A percentile compares a stretch with the other conserved stretches of the same genome.
Evolutionary conservation across 2,888 invertebrate genomes (phyloP).

Genomic region (Diloba caeruleocephala): DNA sequence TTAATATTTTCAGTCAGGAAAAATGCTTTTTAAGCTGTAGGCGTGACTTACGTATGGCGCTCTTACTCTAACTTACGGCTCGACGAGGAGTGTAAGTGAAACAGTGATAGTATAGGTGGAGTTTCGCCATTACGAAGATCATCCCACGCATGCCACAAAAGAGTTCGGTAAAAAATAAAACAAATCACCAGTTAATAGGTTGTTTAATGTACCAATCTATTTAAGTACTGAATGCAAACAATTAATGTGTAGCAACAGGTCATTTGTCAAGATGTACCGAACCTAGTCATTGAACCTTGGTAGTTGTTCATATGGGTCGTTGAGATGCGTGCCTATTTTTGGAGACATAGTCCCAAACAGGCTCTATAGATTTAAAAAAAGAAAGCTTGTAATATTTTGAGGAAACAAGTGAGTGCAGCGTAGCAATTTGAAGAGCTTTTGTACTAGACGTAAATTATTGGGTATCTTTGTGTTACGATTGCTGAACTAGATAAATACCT

Average conservation of each 20-base stretch:
- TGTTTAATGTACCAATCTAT: conserved; percentile 63
- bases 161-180: conserved; percentile 67
- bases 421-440: too few relatives aligned
- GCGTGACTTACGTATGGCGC: conserved; percentile 39
- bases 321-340: conserved; percentile 10
- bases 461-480: too few relatives aligned
- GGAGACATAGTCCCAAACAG: conserved; percentile 7
- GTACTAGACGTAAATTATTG: too few relatives aligned
- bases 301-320: conserved; percentile 14
- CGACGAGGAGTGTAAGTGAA: conserved; percentile 49
- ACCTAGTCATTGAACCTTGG: conserved; percentile 18
- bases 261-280: conserved; percentile 49
- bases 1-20: conserved; percentile 40
- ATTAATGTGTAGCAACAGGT: conserved; percentile 45
- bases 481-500: too few relatives aligned
- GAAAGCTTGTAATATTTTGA: background rate
- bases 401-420: too few relatives aligned
- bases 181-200: conserved; percentile 70
- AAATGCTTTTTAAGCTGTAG: conserved; percentile 55
- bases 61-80: conserved; percentile 49
- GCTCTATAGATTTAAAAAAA: background rate
- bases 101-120: conserved; percentile 67
- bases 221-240: conserved; percentile 56
- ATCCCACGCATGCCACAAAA: conserved; percentile 65
- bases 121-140: conserved; percentile 59